Percentiles rank a stretch among this genome's conserved stretches.
phyloP scores from a whole-genome alignment of 2,797 vertebrate species.

The Pempheris klunzingeri region DNA sequence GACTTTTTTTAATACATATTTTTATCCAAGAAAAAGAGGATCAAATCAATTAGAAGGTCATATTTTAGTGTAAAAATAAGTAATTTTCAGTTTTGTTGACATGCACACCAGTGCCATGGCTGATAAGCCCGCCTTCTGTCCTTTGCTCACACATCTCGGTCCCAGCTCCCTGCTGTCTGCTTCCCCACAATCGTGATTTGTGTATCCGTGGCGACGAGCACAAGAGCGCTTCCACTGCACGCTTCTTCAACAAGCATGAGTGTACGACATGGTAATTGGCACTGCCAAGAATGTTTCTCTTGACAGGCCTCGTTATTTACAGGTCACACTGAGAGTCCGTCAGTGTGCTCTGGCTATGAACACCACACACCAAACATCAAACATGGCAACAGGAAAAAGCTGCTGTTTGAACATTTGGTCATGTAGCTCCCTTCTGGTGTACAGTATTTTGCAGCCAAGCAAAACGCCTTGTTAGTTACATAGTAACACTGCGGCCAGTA shows the following conservation, averaged over 20 bases:
- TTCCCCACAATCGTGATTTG: slow-evolving; percentile 17
- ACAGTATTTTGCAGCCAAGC: slow-evolving; percentile 13
- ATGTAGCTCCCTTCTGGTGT: not conserved
- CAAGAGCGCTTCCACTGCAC: not conserved
- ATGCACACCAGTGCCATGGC: not conserved
- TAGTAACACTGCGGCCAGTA: not conserved
- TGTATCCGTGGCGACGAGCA: slow-evolving; percentile 50
- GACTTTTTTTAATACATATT: not conserved
- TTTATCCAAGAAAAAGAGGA: not conserved
- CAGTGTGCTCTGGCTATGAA: slow-evolving; percentile 18
- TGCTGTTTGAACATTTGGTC: slow-evolving; percentile 37
- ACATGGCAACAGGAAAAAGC: slow-evolving; percentile 18
- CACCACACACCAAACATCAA: slow-evolving; percentile 18
- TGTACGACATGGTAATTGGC: slow-evolving; percentile 21
- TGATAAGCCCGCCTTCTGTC: not conserved
- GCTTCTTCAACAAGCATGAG: slow-evolving; percentile 7
- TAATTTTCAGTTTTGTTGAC: not conserved
- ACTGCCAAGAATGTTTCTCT: slow-evolving; percentile 6
- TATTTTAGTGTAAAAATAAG: not conserved
- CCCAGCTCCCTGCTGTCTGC: slow-evolving; percentile 32
- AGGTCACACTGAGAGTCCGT: slow-evolving; percentile 30
- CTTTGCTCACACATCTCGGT: slow-evolving; percentile 16
- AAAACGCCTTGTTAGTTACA: slow-evolving; percentile 1
- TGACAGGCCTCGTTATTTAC: slow-evolving; percentile 48
- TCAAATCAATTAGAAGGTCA: no score